Evolutionary conservation across 2,797 vertebrate genomes (phyloP), one percentile per base, ranked within the genome.

Genomic region (Taeniopygia guttata): DNA sequence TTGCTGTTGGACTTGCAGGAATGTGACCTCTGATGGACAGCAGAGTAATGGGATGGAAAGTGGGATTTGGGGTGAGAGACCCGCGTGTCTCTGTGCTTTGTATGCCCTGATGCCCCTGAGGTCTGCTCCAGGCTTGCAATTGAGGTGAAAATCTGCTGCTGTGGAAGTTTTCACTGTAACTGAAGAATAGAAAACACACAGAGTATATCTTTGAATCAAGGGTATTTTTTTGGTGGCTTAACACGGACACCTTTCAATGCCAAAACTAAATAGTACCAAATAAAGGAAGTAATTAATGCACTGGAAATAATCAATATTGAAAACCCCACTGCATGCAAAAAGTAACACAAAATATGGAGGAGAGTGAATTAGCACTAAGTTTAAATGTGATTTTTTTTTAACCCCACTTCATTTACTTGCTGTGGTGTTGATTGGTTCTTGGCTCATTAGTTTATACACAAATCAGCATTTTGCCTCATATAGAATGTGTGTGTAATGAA

Each of bases 401-500:
- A 66, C 40, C 49, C 25, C 42, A 46, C 92, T 87, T 91, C 13
- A 70, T 82, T 89, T 89, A 23, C 54, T 87, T 56, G 45, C 42
- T 63, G 21, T 16, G 42, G n/a, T n/a, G 11, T 59, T 81, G 55
- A 43, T 84, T 91, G 85, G 48, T 63, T 46, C 52, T 48, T 76
- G 70, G 51, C 79, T 89, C 87, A 79, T 94, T 89, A 87, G 88
- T 64, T 84, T 51, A 48, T 46, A 48, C 58, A 90, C 67, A 93
- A 84, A 96, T 92, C 64, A 93, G 42, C 46, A 89, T 84, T 92
- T 93, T 3, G 5, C 73, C 82, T 93, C 27, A 2, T 62, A 34
- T 27, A 78, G 87, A 59, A 43, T 23, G 9, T 68, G 38, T 68
- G 67, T 64, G 92, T 96, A 95, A 96, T 93, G 84, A 95, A 85